Evolutionary conservation across 2,797 vertebrate species (phyloP), one percentile per base, ranked within the genome.

Genomic region (Siniperca undulata): DNA sequence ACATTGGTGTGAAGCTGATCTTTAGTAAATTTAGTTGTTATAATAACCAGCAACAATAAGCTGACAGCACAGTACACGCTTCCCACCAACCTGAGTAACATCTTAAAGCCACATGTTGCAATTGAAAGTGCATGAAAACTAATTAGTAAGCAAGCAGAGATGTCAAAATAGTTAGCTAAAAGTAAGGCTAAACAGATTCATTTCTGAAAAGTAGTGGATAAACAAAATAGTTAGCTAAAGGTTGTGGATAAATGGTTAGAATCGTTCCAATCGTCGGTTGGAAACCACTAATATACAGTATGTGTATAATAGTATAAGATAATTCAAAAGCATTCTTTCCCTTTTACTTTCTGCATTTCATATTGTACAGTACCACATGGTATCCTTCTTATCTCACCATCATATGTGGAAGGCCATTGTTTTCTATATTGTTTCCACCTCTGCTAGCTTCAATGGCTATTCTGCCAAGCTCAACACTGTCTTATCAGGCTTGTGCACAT

Each of bases 401-500:
- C 40, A 50, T 44, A 17, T 38, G 12, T 60, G 13, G 24, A 55
- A 38, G 56, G 40, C 81, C 44, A 75, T 70, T 22, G 13, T 70
- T 66, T 44, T 46, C 38, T 64, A 44, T 19, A 22, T 62, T 40
- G 24, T 64, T 55, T 81, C 42, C n/a, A 42, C n/a, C 17, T 73
- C 36, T 56, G 66, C 70, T 64, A 13, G 40, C 42, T 38, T 78
- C 38, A 44, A 1, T 27, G 8, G 56, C 48, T 77, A 4, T 56
- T 50, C 34, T 55, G 30, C 58, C 58, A 20, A 34, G 20, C 64
- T 75, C 48, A 38, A 2, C 38, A 5, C 13, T 1, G 27, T 83
- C 80, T 87, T 78, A 82, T 83, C 86, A 77, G 74, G 53, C 69
- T 27, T 17, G 22, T 72, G 82, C 83, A 88, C 62, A 62, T 69